Conservation (phyloP, 2,797 vertebrate species). For the Squalus acanthias region DNA sequence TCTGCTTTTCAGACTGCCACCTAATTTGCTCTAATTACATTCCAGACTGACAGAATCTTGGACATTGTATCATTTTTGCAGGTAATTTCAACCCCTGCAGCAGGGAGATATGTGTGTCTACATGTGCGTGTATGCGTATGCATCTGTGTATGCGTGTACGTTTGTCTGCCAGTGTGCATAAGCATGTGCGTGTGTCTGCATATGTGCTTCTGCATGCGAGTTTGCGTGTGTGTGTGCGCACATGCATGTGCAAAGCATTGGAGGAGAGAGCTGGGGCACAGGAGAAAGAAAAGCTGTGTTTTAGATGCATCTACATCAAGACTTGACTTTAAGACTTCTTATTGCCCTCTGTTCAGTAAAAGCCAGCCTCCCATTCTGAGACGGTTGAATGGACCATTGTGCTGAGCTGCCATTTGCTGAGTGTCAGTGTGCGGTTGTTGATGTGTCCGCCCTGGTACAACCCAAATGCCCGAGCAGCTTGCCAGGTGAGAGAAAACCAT, state of each 20-base stretch:
- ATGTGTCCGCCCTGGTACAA: background rate
- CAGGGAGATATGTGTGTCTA: constrained; percentile 30
- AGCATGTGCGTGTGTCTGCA: too few species aligned
- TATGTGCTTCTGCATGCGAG: background rate
- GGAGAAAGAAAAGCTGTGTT: background rate
- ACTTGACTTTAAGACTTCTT: background rate
- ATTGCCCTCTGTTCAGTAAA: background rate
- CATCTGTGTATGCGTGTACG: too few species aligned
- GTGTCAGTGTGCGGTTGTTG: background rate
- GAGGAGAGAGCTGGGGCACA: background rate
- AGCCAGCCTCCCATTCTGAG: background rate
- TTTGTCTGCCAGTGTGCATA: background rate
- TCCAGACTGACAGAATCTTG: constrained; percentile 89
- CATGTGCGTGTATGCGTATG: background rate
- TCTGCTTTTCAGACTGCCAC: constrained; percentile 69
- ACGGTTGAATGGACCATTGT: background rate
- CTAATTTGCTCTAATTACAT: constrained; percentile 96
- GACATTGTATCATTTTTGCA: constrained; percentile 60
- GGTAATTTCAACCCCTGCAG: constrained; percentile 52
- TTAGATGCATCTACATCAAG: background rate
- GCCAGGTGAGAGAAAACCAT: background rate
- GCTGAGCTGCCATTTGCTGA: background rate
- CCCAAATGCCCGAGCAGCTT: background rate
- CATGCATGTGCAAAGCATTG: background rate
- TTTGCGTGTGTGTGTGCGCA: background rate